Base-by-base conservation (phyloP, 1,140 invertebrate species). In the Physella acuta region DNA sequence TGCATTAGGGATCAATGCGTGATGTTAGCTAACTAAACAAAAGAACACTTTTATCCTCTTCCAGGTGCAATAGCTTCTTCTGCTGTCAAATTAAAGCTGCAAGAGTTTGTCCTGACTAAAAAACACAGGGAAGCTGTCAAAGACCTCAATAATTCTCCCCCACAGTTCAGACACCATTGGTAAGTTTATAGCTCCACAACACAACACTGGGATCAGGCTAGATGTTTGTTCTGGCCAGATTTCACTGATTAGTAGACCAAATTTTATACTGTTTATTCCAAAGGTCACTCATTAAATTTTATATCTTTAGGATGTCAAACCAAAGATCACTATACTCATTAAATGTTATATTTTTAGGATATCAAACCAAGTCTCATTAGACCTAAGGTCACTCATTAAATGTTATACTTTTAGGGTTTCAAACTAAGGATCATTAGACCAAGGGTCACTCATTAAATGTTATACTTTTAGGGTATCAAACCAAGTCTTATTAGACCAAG, bases 51-150 rank as follows among this genome's bases (percentile, higher is more conserved):
- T 28, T 60, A 3, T 44, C 28, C 24, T 51, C 44, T 37, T 5
- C 0, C 68, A 86, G 85, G 85, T 87, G 95, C 95, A 28, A 91
- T 95, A 73, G 94, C 95, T 52, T 97, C 94, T 67, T 92, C 92
- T 17, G 94, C 97, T 86, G 95, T 98, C 74, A 98, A 98, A 85
- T 93, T 95, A 86, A 93, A 93, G 78, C 88, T 98, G 76, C 88
- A 94, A 89, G 92, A 93, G 82, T 95, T 95, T 85, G 88, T 97
- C 53, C 89, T 94, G 81, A 93, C 91, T 77, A 95, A 95, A 81
- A 94, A 94, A 83, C 92, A 94, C 75, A 87, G 91, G 68, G 92
- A 93, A 81, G 90, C 90, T 0, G 78, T 78, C 31, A 70, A 74
- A 55, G 77, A 78, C 61, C 78, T 77, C 71, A 79, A 76, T 53